A percentile compares a stretch with the other conserved stretches of the same genome.
Conservation (phyloP, 1,140 invertebrate genomes). For the Cydia fagiglandana region DNA sequence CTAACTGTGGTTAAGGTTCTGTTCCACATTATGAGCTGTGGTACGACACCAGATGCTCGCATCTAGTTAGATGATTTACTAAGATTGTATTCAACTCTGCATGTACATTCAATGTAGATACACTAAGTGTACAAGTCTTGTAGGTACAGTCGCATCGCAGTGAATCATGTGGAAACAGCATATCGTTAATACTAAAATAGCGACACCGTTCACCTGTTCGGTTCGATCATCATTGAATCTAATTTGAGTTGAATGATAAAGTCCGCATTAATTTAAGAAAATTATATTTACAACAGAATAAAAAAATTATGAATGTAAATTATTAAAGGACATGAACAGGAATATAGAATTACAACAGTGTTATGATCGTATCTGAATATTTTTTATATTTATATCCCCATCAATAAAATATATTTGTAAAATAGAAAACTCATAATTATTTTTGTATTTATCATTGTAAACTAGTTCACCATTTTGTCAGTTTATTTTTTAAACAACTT, state of each 20-base stretch:
- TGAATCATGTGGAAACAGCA: conserved; percentile 24
- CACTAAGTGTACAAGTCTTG: no score
- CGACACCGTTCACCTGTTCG: conserved; percentile 53
- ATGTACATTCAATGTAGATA: conserved; percentile 33
- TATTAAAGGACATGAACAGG: no score
- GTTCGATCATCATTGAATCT: conserved; percentile 54
- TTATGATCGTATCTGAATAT: conserved; percentile 2
- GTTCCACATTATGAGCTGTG: conserved; percentile 53
- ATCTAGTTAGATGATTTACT: conserved; percentile 37
- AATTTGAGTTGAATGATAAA: conserved; percentile 56
- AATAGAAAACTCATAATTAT: conserved; percentile 48
- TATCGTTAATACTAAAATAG: conserved; percentile 17
- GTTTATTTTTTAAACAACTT: conserved; percentile 1
- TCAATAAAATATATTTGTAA: conserved; percentile 22
- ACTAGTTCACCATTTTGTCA: conserved; percentile 24
- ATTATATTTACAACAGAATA: not conserved
- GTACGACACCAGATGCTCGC: conserved; percentile 35
- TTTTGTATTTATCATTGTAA: conserved; percentile 44
- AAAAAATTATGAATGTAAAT: no score
- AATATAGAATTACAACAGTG: not conserved
- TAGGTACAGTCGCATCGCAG: not conserved
- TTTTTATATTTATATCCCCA: conserved; percentile 1
- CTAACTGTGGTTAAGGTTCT: conserved; percentile 46
- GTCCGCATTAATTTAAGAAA: conserved; percentile 10
- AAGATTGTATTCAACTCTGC: conserved; percentile 35